Conservation (phyloP, 2,797 vertebrate species). For the Pitangus sulphuratus region DNA sequence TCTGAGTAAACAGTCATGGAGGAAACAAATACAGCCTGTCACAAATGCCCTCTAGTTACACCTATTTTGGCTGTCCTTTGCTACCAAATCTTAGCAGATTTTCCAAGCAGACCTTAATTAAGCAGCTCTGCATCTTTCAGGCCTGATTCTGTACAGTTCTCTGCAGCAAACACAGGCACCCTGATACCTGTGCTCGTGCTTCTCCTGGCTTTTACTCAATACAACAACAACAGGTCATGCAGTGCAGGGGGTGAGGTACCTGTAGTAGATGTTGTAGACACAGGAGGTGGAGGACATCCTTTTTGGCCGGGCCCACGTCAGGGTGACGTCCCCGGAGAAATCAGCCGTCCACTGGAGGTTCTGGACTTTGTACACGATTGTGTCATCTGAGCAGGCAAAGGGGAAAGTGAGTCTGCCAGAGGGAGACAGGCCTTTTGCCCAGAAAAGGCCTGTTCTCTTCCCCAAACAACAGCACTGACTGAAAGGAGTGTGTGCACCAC, state of each 20-base stretch:
- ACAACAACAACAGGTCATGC: rapidly evolving
- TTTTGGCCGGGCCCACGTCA: conserved; percentile 93
- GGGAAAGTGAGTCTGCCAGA: not conserved
- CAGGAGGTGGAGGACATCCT: conserved; percentile 88
- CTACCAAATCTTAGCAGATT: not conserved
- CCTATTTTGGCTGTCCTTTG: not conserved
- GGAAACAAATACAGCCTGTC: not conserved
- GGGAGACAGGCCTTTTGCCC: not conserved
- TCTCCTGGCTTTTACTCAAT: not conserved
- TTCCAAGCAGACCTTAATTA: not conserved
- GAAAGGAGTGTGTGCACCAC: not conserved
- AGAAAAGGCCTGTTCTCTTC: not conserved
- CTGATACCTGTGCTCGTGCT: rapidly evolving
- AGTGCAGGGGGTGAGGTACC: conserved; percentile 66
- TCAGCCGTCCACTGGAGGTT: conserved; percentile 93
- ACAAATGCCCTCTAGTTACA: not conserved
- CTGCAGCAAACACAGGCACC: not conserved
- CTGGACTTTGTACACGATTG: conserved; percentile 90
- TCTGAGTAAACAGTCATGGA: not conserved
- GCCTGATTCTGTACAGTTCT: rapidly evolving
- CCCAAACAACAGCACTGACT: not conserved
- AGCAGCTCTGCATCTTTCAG: not conserved
- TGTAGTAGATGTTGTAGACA: conserved; percentile 90
- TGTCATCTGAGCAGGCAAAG: conserved; percentile 77
- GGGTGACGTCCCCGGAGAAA: conserved; percentile 86